Evolutionary conservation across 2,797 vertebrate genomes (phyloP).

Genomic region (Dallia pectoralis): DNA sequence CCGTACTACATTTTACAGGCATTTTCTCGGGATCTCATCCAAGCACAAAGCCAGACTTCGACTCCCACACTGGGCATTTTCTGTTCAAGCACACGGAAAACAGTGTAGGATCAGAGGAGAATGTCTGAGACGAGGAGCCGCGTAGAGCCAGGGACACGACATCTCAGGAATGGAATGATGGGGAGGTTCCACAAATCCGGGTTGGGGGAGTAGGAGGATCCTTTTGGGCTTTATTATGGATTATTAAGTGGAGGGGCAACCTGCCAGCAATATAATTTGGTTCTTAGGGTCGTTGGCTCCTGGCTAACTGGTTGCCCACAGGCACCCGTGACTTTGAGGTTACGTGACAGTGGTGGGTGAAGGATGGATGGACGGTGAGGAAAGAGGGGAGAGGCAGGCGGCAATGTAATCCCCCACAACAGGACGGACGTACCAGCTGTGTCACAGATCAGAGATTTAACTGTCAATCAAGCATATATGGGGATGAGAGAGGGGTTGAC

Average conservation of each 20-base stretch:
- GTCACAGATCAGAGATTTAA: constrained; percentile 48
- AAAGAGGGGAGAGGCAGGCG: constrained; percentile 42
- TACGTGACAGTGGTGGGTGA: constrained; percentile 57
- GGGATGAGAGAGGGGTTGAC: neutral
- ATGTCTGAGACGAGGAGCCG: neutral
- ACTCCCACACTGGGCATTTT: neutral
- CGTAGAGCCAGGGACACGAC: neutral
- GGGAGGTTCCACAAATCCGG: neutral
- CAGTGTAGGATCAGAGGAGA: neutral
- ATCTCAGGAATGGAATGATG: neutral
- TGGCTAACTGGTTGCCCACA: neutral
- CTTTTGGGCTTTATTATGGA: neutral
- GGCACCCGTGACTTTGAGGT: constrained; percentile 10
- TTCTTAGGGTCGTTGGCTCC: neutral
- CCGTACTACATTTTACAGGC: neutral
- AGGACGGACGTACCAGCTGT: constrained; percentile 41
- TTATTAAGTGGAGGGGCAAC: neutral
- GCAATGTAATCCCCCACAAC: constrained; percentile 50
- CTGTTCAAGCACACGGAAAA: neutral
- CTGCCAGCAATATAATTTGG: neutral
- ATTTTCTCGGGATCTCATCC: neutral
- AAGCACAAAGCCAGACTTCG: neutral
- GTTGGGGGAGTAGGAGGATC: neutral
- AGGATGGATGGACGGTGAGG: constrained; percentile 45
- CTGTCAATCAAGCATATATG: constrained; percentile 34